These are phyloP conservation scores for Microcebus griseorufus DNA, from an alignment of 2,113 vertebrate species.

Conservation along the genomic window DNA sequence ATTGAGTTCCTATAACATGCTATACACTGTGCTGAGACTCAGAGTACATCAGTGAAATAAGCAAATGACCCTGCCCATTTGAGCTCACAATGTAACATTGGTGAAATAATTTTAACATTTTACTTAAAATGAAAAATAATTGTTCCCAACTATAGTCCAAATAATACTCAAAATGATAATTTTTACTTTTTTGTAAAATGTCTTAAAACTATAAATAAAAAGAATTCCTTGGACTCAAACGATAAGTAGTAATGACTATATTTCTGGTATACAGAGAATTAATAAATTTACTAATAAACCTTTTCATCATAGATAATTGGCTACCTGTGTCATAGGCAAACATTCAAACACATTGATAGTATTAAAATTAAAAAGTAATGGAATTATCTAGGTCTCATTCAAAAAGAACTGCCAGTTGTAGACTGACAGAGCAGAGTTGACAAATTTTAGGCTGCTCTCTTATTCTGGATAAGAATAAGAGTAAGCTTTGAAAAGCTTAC, in stretches of 20 bases:
- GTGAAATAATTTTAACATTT: neutral
- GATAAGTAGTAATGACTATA: neutral
- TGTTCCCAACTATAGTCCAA: neutral
- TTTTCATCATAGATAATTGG: neutral
- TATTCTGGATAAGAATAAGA: too few relatives aligned
- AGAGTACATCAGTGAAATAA: neutral
- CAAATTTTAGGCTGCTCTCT: neutral
- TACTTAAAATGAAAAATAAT: neutral
- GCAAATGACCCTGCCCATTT: neutral
- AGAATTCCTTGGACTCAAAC: neutral
- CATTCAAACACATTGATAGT: neutral
- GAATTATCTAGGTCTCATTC: neutral
- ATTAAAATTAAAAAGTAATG: neutral
- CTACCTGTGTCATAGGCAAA: neutral
- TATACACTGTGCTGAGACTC: neutral
- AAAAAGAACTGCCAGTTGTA: neutral
- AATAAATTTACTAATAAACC: neutral
- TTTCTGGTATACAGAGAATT: neutral
- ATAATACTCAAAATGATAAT: neutral
- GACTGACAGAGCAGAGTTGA: neutral
- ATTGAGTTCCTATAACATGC: neutral
- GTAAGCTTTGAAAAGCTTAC: neutral
- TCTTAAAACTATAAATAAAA: neutral
- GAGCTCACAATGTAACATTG: neutral
- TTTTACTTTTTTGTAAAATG: neutral